Conservation (phyloP, 2,797 vertebrate species). For the Rhincodon typus region DNA sequence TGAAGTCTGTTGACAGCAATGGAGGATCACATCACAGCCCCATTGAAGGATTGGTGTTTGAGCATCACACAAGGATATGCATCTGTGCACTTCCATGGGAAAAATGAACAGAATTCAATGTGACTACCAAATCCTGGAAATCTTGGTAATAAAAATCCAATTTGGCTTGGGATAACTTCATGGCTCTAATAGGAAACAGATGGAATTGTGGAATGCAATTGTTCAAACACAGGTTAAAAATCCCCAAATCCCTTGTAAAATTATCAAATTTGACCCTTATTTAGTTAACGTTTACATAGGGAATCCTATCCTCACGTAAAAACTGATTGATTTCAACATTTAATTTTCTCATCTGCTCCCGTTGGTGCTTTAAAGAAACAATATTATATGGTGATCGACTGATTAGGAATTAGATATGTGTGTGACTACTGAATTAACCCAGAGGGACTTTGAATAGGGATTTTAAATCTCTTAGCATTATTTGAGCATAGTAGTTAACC, state of each 20-base stretch:
- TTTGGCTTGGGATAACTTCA: neutral
- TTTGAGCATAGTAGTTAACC: neutral
- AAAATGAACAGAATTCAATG: neutral
- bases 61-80: neutral
- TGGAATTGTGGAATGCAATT: constrained; percentile 2
- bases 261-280: neutral
- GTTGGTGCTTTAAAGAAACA: neutral
- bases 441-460: neutral
- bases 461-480: neutral
- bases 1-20: neutral
- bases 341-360: neutral
- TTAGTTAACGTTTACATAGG: neutral
- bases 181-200: neutral
- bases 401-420: neutral
- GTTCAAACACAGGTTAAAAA: neutral
- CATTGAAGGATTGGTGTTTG: neutral
- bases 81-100: neutral
- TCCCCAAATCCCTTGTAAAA: neutral
- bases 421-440: neutral
- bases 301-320: neutral
- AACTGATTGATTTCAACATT: neutral
- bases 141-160: constrained; percentile 2
- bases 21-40: neutral
- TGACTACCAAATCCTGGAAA: neutral
- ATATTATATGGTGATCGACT: neutral